A percentile compares a stretch with the other conserved stretches of the same genome.
Conservation (phyloP, 2,888 invertebrate species). For the Agonopterix heracliana region DNA sequence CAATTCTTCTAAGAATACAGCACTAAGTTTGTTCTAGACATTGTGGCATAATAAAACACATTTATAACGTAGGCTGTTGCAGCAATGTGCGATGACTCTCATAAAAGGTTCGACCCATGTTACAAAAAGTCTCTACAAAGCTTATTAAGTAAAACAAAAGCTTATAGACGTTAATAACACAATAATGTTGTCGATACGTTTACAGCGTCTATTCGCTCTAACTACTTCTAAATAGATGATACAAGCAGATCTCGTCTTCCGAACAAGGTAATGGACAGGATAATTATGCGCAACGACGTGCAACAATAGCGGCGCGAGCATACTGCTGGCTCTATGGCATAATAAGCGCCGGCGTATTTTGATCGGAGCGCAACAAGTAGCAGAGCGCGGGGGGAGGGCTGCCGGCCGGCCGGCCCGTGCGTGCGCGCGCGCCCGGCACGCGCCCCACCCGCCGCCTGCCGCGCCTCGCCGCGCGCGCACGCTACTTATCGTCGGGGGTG, state of each 20-base stretch:
- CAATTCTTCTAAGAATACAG: too few relatives aligned
- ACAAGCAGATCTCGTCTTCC: slow-evolving; percentile 57
- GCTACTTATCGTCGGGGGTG: slow-evolving; percentile 79
- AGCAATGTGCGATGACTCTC: slow-evolving; percentile 5
- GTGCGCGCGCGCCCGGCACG: slow-evolving; percentile 63
- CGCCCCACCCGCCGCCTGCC: slow-evolving; percentile 57
- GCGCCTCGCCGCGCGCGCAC: slow-evolving; percentile 47
- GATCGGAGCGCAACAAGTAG: slow-evolving; percentile 68
- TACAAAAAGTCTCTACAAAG: slow-evolving; percentile 29
- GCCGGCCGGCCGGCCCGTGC: slow-evolving; percentile 37
- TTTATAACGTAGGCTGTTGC: not conserved
- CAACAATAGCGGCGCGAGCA: slow-evolving; percentile 73
- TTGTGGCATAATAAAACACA: not conserved
- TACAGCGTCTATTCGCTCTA: slow-evolving; percentile 41
- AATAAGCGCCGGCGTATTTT: slow-evolving; percentile 70
- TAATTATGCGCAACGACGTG: slow-evolving; percentile 72
- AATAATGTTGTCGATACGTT: slow-evolving; percentile 50
- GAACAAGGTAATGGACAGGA: slow-evolving; percentile 74
- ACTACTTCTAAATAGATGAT: slow-evolving; percentile 68
- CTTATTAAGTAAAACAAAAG: slow-evolving; percentile 47
- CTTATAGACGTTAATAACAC: slow-evolving; percentile 48
- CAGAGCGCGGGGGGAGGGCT: slow-evolving; percentile 35
- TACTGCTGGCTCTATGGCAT: slow-evolving; percentile 61
- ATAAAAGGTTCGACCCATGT: slow-evolving; percentile 2
- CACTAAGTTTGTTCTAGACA: too few relatives aligned